Conservation (phyloP, 2,888 invertebrate species). For the Scrobipalpa costella region DNA sequence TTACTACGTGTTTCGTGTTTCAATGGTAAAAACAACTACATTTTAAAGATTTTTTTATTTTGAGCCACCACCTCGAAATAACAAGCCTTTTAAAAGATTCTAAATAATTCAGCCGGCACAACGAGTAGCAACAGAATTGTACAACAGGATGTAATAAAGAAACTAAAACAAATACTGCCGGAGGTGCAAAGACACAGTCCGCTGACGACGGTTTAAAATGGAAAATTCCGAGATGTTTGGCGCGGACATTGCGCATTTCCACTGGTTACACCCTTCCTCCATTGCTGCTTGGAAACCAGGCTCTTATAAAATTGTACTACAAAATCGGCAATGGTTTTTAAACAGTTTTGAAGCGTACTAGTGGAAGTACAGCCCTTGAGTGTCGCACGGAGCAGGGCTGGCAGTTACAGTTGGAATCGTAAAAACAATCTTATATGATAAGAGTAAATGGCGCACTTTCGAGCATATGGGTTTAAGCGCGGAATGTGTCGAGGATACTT, state of each 20-base stretch:
- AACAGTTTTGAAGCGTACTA: neutral
- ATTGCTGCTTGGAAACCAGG: neutral
- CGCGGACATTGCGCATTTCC: neutral
- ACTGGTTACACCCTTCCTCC: neutral
- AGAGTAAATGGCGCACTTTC: neutral
- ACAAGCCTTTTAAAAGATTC: neutral
- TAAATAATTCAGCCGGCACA: conserved; percentile 1
- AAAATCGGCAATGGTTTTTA: neutral
- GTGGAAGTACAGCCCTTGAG: neutral
- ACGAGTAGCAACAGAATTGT: neutral
- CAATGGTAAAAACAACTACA: too few species aligned
- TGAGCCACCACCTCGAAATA: too few species aligned
- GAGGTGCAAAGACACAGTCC: neutral
- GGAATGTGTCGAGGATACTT: conserved; percentile 1
- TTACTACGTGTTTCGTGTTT: too few species aligned
- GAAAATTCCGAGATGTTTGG: conserved; percentile 17
- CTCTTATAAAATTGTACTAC: too few species aligned
- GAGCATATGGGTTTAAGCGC: neutral
- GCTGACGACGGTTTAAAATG: neutral
- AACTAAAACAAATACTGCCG: conserved; percentile 4
- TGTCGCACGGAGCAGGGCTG: neutral
- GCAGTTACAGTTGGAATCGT: conserved; percentile 2
- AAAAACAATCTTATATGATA: conserved; percentile 8
- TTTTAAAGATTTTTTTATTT: too few species aligned
- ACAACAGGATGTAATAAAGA: neutral